Conservation (phyloP, 2,797 vertebrate species). For the Scomberomorus guttatus region DNA sequence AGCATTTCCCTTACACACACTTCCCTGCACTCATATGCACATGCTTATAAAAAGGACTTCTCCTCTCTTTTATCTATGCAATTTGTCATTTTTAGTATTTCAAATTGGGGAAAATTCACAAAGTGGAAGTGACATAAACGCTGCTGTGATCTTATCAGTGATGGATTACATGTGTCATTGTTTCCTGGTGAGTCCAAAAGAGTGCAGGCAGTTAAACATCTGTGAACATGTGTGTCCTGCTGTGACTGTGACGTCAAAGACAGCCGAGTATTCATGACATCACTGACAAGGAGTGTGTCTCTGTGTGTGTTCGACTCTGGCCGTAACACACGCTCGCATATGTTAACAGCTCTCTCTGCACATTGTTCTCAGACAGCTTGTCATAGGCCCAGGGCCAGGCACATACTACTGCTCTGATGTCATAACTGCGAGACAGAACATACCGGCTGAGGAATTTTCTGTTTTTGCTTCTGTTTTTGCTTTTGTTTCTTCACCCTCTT, state of each 20-base stretch:
- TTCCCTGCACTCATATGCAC: background rate
- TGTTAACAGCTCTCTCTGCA: conserved; percentile 61
- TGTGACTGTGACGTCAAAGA: conserved; percentile 71
- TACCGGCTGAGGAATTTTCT: conserved; percentile 52
- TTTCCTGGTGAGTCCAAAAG: conserved; percentile 32
- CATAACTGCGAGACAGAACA: conserved; percentile 72
- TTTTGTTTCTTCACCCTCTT: conserved; percentile 62
- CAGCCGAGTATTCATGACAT: conserved; percentile 65
- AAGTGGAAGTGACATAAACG: conserved; percentile 26
- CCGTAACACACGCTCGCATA: conserved; percentile 42
- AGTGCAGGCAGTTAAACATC: conserved; percentile 57
- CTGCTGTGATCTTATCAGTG: conserved; percentile 34
- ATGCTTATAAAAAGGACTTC: background rate
- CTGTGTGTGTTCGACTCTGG: background rate
- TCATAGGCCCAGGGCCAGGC: conserved; percentile 72
- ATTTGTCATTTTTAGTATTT: conserved; percentile 8
- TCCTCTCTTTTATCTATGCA: conserved; percentile 19
- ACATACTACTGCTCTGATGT: conserved; percentile 80
- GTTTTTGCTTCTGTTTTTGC: conserved; percentile 67
- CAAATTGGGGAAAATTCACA: conserved; percentile 38
- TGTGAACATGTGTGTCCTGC: conserved; percentile 63
- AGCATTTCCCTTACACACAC: conserved; percentile 31
- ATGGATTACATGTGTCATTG: conserved; percentile 43
- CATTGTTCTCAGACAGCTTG: conserved; percentile 74
- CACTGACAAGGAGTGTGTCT: conserved; percentile 43